Percentiles rank a stretch among this genome's conserved stretches.
phyloP scores from a whole-genome alignment of 2,113 vertebrate species.

The Halichoerus grypus region DNA sequence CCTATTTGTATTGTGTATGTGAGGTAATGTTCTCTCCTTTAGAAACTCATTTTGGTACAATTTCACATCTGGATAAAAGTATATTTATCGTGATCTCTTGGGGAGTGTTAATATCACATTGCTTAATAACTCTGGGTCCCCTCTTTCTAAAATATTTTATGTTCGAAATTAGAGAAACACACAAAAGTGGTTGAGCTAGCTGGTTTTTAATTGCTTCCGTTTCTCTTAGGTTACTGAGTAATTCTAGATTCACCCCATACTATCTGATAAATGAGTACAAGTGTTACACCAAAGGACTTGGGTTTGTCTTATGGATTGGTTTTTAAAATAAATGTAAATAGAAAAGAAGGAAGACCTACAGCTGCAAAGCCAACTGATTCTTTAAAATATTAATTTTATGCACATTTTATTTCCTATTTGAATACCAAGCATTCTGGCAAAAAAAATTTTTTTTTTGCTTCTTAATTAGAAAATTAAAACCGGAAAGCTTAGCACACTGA shows the following conservation, averaged over 20 bases:
- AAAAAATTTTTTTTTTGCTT: not conserved
- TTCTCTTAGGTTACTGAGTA: not conserved
- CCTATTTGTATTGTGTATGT: not conserved
- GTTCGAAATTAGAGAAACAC: not conserved
- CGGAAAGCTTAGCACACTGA: not conserved
- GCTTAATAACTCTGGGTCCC: not conserved
- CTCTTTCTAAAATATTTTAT: not conserved
- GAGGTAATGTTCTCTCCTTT: not conserved
- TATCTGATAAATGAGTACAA: not conserved
- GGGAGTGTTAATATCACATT: not conserved
- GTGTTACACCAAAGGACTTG: not conserved
- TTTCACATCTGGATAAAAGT: not conserved
- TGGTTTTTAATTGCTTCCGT: conserved; percentile 30
- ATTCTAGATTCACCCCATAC: not conserved
- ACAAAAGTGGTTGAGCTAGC: not conserved
- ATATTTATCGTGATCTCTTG: not conserved
- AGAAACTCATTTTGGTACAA: not conserved
- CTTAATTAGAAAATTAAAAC: conserved; percentile 40
- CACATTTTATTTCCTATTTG: not conserved
- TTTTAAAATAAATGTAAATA: not conserved
- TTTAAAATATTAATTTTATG: not conserved
- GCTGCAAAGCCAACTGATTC: not conserved
- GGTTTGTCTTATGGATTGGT: not conserved
- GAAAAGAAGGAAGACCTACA: not conserved
- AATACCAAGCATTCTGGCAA: not conserved